phyloP scores from a whole-genome alignment of 2,888 invertebrate species.

The Drosophila macrospina region DNA sequence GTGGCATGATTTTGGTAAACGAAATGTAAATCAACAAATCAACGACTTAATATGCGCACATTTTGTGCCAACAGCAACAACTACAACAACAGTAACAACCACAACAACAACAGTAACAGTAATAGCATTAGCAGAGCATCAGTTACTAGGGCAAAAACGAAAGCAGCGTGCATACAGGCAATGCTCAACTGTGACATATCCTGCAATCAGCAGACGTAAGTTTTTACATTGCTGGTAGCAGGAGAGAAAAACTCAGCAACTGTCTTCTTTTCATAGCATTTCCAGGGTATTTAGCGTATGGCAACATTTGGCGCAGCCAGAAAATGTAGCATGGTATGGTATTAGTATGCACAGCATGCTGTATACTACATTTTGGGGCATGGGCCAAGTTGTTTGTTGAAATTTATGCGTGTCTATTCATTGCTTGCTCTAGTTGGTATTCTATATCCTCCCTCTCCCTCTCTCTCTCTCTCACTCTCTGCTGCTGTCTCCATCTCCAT shows the following conservation, averaged over 20 bases:
- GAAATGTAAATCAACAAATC: conserved; percentile 72
- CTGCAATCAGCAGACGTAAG: neutral
- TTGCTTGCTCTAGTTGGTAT: conserved; percentile 18
- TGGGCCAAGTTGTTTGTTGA: conserved; percentile 36
- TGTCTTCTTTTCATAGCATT: neutral
- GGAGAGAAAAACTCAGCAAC: neutral
- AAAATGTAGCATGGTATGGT: conserved; percentile 20
- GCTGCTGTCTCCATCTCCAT: too few relatives aligned
- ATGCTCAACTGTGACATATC: neutral
- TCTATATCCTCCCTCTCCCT: neutral
- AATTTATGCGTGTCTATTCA: conserved; percentile 72
- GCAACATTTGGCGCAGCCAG: neutral
- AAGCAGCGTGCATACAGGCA: conserved; percentile 1
- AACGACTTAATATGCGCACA: conserved; percentile 73
- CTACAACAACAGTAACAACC: too few relatives aligned
- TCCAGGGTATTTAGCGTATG: conserved; percentile 16
- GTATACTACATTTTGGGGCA: conserved; percentile 46
- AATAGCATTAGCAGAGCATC: conserved; percentile 25
- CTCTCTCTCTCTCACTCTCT: neutral
- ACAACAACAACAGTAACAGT: conserved; percentile 25
- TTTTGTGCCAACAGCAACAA: conserved; percentile 48
- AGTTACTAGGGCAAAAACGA: conserved; percentile 29
- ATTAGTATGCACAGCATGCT: conserved; percentile 62
- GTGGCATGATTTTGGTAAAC: conserved; percentile 22
- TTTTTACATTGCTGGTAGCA: neutral